These are phyloP conservation scores for Microcebus ravelobensis DNA, from an alignment of 2,113 vertebrate species.

Conservation along the genomic window DNA sequence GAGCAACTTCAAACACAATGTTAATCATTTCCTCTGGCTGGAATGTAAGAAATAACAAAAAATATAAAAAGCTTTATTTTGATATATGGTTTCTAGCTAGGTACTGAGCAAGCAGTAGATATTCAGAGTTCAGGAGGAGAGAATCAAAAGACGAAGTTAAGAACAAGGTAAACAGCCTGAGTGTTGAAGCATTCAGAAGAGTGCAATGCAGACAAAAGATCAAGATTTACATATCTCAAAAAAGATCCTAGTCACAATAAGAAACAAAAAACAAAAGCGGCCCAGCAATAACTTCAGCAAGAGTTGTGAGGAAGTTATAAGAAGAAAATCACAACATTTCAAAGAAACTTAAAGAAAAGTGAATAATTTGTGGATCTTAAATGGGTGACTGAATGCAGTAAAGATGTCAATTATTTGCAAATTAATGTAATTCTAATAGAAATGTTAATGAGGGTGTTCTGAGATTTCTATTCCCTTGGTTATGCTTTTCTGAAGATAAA, in stretches of 20 bases:
- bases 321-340: background rate
- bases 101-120: slow-evolving; percentile 56
- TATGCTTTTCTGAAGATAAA: background rate
- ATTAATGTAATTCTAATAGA: background rate
- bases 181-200: slow-evolving; percentile 15
- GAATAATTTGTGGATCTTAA: background rate
- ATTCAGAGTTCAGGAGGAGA: slow-evolving; percentile 36
- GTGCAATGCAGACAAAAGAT: slow-evolving; percentile 27
- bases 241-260: background rate
- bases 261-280: background rate
- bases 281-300: background rate
- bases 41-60: slow-evolving; percentile 78
- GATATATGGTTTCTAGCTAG: slow-evolving; percentile 72
- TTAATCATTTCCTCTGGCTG: slow-evolving; percentile 79
- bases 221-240: background rate
- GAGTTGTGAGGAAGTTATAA: background rate
- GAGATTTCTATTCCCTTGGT: background rate
- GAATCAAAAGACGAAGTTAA: background rate
- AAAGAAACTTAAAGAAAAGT: background rate
- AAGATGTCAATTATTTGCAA: background rate
- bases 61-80: slow-evolving; percentile 80
- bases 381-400: background rate
- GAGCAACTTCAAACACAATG: slow-evolving; percentile 81
- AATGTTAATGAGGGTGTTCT: background rate
- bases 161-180: background rate